Evolutionary conservation across 2,113 vertebrate genomes (phyloP), one percentile per base, ranked within the genome.

Genomic region (Tricholaema leucomelas): DNA sequence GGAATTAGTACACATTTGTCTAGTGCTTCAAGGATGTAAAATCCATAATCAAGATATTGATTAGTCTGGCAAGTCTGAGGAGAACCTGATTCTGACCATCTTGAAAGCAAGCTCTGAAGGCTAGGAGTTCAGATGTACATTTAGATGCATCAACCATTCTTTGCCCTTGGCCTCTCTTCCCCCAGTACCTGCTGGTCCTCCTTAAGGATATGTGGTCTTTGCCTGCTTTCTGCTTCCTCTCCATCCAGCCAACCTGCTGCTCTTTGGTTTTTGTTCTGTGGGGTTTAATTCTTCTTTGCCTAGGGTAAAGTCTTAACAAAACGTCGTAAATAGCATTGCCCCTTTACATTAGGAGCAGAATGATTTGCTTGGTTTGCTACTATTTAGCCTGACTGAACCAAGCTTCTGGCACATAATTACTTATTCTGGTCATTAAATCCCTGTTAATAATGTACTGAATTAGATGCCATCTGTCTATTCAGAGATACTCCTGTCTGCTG

Each of bases 391-490:
- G 83, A 28, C n/a, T 86, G 77, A 61, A 94, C 35, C 38, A 64
- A 93, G 70, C 65, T 94, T 42, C 86, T 92, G 88, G 73, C 84
- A 38, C 64, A 2, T 64, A 81, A 58, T 92, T 75, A 73, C 73
- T 90, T 71, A 85, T 71, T 81, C 92, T 94, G 92, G 86, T 86
- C 80, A 58, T 90, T 86, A 93, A 91, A 88, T 81, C 23, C 17
- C 70, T 72, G 48, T 28, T 75, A 75, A 75, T 79, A 54, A 56
- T 10, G 30, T n/a, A 30, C 58, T 58, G 61, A 35, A 58, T 90
- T 63, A n/a, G 80, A 59, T 61, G 58, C 88, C 66, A 69, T 84
- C 94, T 91, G 88, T 83, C 36, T 81, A 1, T 63, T 54, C 58
- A 52, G 92, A 80, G 80, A 25, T n/a, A 2, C 15, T 82, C 8